A percentile compares a stretch with the other conserved stretches of the same genome.
phyloP scores from a whole-genome alignment of 2,888 invertebrate genomes.

The Disparrhopalites patrizii region DNA sequence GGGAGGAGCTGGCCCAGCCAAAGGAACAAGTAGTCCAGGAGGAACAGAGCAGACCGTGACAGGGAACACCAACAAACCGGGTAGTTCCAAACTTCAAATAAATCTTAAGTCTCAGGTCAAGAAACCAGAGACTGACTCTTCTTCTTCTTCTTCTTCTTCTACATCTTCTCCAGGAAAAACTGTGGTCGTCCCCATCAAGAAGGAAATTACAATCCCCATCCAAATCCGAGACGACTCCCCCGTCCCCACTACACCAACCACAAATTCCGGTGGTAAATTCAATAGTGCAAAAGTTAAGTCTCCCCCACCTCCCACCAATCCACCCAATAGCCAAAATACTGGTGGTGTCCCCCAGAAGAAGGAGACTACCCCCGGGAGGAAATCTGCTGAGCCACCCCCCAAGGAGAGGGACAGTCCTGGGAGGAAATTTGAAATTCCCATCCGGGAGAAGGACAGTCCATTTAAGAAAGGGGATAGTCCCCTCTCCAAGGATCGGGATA shows the following conservation, averaged over 20 bases:
- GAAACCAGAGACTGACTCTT: constrained; percentile 30
- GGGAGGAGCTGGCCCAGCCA: not conserved
- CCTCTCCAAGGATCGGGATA: not conserved
- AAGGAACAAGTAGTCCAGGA: constrained; percentile 20
- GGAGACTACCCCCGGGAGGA: not conserved
- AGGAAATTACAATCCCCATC: constrained; percentile 27
- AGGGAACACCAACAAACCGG: constrained; percentile 24
- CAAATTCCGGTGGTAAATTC: not conserved
- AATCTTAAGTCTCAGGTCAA: constrained; percentile 40
- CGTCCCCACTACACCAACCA: not conserved
- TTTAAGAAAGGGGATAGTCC: too few species aligned
- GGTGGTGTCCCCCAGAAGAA: not conserved
- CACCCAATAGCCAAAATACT: not conserved
- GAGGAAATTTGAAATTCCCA: not conserved
- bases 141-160: not conserved
- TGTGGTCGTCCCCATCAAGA: constrained; percentile 19
- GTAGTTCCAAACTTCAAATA: constrained; percentile 39
- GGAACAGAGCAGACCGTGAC: not conserved
- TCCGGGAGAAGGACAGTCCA: not conserved
- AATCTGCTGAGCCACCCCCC: not conserved
- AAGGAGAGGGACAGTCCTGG: not conserved
- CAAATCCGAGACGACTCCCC: constrained; percentile 7
- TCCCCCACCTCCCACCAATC: not conserved
- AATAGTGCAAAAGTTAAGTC: constrained; percentile 7
- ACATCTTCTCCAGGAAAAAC: not conserved